phyloP scores from a whole-genome alignment of 2,113 vertebrate genomes.

The Myrmecophaga tridactyla region DNA sequence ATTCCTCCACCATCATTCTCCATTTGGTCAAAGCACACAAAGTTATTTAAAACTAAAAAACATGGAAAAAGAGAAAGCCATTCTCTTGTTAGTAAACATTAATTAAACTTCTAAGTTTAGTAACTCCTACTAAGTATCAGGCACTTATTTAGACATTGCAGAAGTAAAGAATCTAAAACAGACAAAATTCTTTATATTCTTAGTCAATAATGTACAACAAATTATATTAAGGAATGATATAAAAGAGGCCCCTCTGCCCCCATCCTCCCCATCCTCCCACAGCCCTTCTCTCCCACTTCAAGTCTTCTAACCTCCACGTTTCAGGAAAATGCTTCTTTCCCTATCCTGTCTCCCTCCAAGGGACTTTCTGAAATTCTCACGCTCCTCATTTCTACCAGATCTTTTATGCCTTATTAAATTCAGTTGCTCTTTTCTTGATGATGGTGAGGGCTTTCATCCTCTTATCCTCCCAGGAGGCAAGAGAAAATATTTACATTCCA shows the following conservation, averaged over 20 bases:
- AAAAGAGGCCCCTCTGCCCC: background rate
- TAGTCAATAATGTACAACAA: background rate
- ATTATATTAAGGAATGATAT: background rate
- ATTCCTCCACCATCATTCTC: background rate
- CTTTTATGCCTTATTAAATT: background rate
- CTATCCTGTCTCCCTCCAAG: background rate
- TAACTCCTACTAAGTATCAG: background rate
- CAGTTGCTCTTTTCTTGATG: background rate
- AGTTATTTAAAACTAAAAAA: background rate
- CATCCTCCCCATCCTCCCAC: too few relatives aligned
- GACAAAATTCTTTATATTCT: background rate
- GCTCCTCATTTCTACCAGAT: background rate
- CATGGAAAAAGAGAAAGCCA: background rate
- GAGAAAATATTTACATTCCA: background rate
- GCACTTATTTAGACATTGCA: background rate
- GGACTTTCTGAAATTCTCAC: background rate
- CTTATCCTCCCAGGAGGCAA: background rate
- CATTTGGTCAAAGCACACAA: background rate
- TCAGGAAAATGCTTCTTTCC: background rate
- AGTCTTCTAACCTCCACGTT: background rate
- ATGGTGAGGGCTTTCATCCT: background rate
- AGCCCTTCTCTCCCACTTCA: background rate
- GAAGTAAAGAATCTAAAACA: background rate
- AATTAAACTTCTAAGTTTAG: too few relatives aligned
- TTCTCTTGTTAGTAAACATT: background rate